These are phyloP conservation scores for Uropetala carovei DNA, from an alignment of 2,888 invertebrate species.

Conservation along the genomic window DNA sequence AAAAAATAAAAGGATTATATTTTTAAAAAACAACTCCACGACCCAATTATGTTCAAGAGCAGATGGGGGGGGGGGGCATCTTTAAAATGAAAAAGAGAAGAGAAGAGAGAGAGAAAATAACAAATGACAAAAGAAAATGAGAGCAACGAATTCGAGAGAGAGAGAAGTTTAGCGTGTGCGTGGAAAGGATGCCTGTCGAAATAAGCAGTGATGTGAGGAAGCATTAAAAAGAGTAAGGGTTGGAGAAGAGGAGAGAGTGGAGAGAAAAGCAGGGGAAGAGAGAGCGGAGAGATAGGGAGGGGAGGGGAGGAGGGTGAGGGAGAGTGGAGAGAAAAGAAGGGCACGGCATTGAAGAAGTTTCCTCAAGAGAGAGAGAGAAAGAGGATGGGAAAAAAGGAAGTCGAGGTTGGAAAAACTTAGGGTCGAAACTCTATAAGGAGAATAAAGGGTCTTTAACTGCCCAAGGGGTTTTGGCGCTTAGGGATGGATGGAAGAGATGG, in stretches of 20 bases:
- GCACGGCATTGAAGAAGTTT: background rate
- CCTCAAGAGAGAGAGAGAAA: background rate
- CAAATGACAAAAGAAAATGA: background rate
- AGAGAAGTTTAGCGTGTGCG: background rate
- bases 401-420: background rate
- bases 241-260: background rate
- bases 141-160: background rate
- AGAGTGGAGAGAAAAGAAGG: background rate
- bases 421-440: constrained; percentile 4
- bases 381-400: background rate
- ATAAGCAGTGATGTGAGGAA: background rate
- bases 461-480: background rate
- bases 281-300: background rate
- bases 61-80: too few relatives aligned
- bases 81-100: background rate
- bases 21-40: too few relatives aligned
- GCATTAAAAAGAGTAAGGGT: background rate
- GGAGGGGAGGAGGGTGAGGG: background rate
- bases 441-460: background rate
- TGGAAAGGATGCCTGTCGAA: background rate
- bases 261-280: background rate
- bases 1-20: too few relatives aligned
- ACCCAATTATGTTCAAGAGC: too few relatives aligned
- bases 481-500: too few relatives aligned
- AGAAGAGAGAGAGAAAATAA: background rate